Percentiles rank a stretch among this genome's conserved stretches.
These are phyloP conservation scores for Andrena bicolor DNA, from an alignment of 2,888 invertebrate species.

Conservation along the genomic window DNA sequence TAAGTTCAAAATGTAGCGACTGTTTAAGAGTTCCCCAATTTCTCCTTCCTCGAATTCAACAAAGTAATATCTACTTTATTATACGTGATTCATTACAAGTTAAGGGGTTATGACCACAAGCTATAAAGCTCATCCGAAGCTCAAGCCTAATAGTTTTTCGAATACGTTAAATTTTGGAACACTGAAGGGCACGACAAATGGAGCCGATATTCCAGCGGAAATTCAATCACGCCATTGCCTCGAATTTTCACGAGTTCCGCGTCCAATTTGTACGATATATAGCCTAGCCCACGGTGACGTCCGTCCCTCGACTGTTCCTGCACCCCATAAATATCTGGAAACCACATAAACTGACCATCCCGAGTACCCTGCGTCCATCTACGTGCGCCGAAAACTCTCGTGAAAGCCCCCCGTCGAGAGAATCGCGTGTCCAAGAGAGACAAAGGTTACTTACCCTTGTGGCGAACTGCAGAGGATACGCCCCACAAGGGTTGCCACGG, in stretches of 20 bases:
- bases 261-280: constrained; percentile 78
- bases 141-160: constrained; percentile 3
- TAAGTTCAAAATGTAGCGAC: no score
- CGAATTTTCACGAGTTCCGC: constrained; percentile 72
- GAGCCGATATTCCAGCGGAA: constrained; percentile 55
- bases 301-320: constrained; percentile 42
- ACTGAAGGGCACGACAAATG: constrained; percentile 40
- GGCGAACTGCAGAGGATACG: constrained; percentile 65
- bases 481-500: constrained; percentile 62
- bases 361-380: constrained; percentile 59
- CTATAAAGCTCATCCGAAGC: neutral
- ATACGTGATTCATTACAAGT: no score
- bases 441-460: constrained; percentile 70
- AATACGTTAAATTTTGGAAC: constrained; percentile 30
- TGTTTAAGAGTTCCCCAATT: no score
- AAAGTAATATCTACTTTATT: no score
- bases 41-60: no score
- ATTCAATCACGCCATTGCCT: constrained; percentile 73
- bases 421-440: constrained; percentile 48
- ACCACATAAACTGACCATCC: constrained; percentile 77
- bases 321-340: constrained; percentile 74
- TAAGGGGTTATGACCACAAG: neutral
- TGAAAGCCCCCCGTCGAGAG: constrained; percentile 55
- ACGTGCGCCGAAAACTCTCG: constrained; percentile 48
- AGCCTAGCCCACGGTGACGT: constrained; percentile 27